Percentiles rank a stretch among this genome's conserved stretches.
phyloP scores from a whole-genome alignment of 2,113 vertebrate genomes.

The Bothrops jararaca region DNA sequence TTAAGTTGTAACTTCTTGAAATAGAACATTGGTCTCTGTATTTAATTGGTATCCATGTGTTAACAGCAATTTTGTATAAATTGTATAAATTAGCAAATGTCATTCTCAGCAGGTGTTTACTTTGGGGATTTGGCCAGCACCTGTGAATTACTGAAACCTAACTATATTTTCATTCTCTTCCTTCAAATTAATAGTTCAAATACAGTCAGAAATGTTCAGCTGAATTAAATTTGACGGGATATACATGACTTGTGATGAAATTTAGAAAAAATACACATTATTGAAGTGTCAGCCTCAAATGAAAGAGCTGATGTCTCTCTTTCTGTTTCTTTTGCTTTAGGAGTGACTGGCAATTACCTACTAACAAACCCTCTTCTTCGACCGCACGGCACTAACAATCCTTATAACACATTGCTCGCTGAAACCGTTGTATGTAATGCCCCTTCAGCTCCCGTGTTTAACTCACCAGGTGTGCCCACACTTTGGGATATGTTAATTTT shows the following conservation, averaged over 20 bases:
- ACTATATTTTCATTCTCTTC: conserved; percentile 63
- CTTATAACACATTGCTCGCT: conserved; percentile 99
- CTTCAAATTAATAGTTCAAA: conserved; percentile 71
- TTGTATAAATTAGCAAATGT: conserved; percentile 77
- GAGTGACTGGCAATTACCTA: conserved; percentile 99
- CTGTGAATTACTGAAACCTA: conserved; percentile 71
- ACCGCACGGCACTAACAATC: conserved; percentile 99
- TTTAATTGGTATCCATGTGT: conserved; percentile 74
- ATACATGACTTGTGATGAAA: conserved; percentile 53
- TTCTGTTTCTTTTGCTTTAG: conserved; percentile 90
- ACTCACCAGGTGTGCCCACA: conserved; percentile 98
- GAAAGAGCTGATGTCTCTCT: conserved; percentile 78
- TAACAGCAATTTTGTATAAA: conserved; percentile 73
- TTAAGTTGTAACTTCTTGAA: conserved; percentile 64
- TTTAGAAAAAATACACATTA: conserved; percentile 57
- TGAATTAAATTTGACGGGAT: conserved; percentile 64
- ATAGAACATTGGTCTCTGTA: conserved; percentile 59
- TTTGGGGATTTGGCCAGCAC: conserved; percentile 74
- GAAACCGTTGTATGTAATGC: conserved; percentile 99
- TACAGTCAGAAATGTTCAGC: conserved; percentile 63
- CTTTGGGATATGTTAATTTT: conserved; percentile 70
- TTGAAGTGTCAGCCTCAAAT: conserved; percentile 69
- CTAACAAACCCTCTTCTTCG: conserved; percentile 99
- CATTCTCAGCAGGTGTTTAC: conserved; percentile 75
- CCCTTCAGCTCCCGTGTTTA: conserved; percentile 98